These are phyloP conservation scores for Scomberomorus guttatus DNA, from an alignment of 2,797 vertebrate species.

Conservation along the genomic window DNA sequence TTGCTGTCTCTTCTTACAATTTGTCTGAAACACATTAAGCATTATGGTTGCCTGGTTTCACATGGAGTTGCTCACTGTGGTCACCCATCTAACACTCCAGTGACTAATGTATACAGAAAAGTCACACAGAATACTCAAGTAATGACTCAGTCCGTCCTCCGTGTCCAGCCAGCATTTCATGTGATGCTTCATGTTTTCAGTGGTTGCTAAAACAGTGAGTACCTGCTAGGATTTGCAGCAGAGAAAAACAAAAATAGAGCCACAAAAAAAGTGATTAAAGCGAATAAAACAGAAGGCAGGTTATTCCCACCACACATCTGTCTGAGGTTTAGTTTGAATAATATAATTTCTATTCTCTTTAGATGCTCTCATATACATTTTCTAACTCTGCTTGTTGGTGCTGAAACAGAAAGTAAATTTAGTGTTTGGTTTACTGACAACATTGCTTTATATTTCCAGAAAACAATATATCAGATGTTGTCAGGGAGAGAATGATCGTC, in stretches of 20 bases:
- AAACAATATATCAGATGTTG: too few species aligned
- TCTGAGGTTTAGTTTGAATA: not conserved
- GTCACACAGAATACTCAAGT: constrained; percentile 15
- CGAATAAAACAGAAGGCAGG: too few species aligned
- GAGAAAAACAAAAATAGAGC: not conserved
- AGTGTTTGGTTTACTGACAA: not conserved
- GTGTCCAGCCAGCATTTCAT: too few species aligned
- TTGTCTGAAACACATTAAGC: constrained; percentile 12
- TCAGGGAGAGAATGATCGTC: too few species aligned
- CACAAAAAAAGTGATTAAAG: too few species aligned
- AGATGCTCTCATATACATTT: not conserved
- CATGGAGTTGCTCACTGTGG: constrained; percentile 3
- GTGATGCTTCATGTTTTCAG: not conserved
- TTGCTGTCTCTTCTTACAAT: not conserved
- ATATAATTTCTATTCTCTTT: not conserved
- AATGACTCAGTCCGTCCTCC: constrained; percentile 1
- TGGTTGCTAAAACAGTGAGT: too few species aligned
- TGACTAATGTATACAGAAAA: constrained; percentile 35
- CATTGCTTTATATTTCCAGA: too few species aligned
- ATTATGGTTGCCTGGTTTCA: constrained; percentile 32
- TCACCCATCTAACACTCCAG: constrained; percentile 1
- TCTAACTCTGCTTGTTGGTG: too few species aligned
- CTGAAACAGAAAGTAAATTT: not conserved
- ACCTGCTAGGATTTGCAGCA: not conserved
- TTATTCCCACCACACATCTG: too few species aligned